Percentiles rank a stretch among this genome's conserved stretches.
Evolutionary conservation across 1,140 invertebrate genomes (phyloP).

Genomic region (Nasonia vitripennis): DNA sequence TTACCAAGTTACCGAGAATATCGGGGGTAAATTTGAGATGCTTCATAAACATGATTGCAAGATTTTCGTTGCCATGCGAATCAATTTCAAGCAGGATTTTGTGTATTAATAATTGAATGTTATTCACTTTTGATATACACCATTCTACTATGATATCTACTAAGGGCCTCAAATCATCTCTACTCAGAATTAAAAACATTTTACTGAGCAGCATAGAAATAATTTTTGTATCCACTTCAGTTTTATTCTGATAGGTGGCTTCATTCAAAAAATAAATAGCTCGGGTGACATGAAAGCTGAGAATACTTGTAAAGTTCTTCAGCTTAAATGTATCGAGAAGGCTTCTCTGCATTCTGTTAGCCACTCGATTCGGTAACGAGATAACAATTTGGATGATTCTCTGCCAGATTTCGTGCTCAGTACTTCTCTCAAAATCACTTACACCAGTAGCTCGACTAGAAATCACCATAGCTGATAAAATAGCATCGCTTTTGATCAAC

Average conservation of each 20-base stretch:
- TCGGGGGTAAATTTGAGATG: constrained; percentile 58
- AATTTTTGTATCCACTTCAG: constrained; percentile 71
- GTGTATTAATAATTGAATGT: constrained; percentile 60
- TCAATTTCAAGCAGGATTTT: constrained; percentile 71
- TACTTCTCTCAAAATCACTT: constrained; percentile 57
- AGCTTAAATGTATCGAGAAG: constrained; percentile 77
- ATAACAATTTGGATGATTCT: constrained; percentile 78
- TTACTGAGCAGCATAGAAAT: constrained; percentile 79
- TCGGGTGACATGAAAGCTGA: constrained; percentile 78
- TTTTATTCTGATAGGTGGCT: constrained; percentile 65
- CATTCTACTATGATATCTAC: constrained; percentile 69
- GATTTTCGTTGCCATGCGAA: constrained; percentile 69
- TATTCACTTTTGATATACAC: constrained; percentile 59
- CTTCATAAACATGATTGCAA: constrained; percentile 71
- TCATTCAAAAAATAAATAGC: constrained; percentile 77
- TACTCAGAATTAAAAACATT: constrained; percentile 76
- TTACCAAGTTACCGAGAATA: constrained; percentile 70
- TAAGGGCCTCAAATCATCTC: constrained; percentile 71
- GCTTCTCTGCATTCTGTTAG: constrained; percentile 78
- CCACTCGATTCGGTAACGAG: constrained; percentile 80
- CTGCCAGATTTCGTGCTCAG: constrained; percentile 71
- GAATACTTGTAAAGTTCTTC: constrained; percentile 77
- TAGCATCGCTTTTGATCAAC: constrained; percentile 76
- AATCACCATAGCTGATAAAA: constrained; percentile 74
- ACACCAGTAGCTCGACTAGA: constrained; percentile 56